Evolutionary conservation across 2,113 vertebrate species (phyloP).

Genomic region (Artemisiospiza belli): DNA sequence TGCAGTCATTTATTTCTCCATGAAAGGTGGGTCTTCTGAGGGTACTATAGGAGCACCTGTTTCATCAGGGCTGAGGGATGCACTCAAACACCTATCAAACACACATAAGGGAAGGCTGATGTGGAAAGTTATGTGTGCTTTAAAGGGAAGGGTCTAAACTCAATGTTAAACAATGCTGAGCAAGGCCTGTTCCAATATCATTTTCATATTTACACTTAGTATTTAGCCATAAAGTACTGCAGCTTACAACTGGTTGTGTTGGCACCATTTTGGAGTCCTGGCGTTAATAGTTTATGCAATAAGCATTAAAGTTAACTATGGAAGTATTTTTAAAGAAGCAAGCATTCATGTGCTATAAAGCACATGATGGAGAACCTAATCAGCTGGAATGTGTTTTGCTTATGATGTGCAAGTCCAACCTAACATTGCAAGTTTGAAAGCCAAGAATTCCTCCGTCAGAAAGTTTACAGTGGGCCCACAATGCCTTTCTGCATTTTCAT

Average conservation of each 20-base stretch:
- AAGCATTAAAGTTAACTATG: background rate
- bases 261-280: background rate
- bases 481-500: background rate
- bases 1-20: background rate
- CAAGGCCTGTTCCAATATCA: background rate
- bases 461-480: background rate
- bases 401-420: background rate
- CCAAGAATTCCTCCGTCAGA: background rate
- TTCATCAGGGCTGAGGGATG: background rate
- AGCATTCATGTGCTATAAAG: background rate
- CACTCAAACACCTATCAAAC: background rate
- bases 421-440: background rate
- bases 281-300: background rate
- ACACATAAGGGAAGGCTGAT: background rate
- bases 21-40: background rate
- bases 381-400: background rate
- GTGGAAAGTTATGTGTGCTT: background rate
- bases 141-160: background rate
- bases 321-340: background rate
- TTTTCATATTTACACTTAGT: background rate
- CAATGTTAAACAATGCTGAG: background rate
- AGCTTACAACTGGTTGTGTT: background rate
- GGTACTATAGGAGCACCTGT: background rate
- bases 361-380: background rate
- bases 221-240: background rate